A percentile compares a stretch with the other conserved stretches of the same genome.
Conservation (phyloP, 2,113 vertebrate genomes). For the Myotis brandtii region DNA sequence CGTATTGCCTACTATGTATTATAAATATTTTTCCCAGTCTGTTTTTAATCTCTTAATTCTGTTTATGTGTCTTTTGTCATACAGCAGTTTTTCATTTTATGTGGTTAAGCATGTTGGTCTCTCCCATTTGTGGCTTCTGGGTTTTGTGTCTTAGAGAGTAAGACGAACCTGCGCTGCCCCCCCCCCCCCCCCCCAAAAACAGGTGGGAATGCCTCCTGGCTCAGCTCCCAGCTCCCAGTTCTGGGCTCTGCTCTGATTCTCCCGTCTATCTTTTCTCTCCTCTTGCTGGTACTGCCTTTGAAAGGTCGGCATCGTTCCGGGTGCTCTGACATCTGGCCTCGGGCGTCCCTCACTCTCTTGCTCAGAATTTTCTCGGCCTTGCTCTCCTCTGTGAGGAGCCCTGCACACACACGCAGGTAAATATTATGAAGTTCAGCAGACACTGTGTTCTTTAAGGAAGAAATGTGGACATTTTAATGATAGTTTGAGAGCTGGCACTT, state of each 20-base stretch:
- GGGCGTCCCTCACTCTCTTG: fast-evolving
- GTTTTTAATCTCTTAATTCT: conserved; percentile 35
- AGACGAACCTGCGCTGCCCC: not conserved
- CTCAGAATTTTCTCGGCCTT: not conserved
- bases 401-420: conserved; percentile 8
- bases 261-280: not conserved
- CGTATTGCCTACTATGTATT: not conserved
- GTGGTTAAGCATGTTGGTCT: not conserved
- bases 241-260: not conserved
- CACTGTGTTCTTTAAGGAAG: conserved; percentile 54
- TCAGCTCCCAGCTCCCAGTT: not conserved
- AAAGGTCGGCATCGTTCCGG: not conserved
- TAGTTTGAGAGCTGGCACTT: conserved; percentile 30
- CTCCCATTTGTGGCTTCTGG: not conserved
- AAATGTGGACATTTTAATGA: conserved; percentile 55
- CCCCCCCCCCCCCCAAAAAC: not conserved
- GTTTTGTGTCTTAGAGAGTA: not conserved
- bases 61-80: not conserved
- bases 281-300: not conserved
- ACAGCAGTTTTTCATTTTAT: conserved; percentile 23
- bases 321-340: not conserved
- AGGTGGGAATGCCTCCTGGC: not conserved
- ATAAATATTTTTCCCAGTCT: not conserved
- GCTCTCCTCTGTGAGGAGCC: not conserved
- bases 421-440: conserved; percentile 4